Evolutionary conservation across 1,140 invertebrate genomes (phyloP).

Genomic region (Drosophila tsacasi): DNA sequence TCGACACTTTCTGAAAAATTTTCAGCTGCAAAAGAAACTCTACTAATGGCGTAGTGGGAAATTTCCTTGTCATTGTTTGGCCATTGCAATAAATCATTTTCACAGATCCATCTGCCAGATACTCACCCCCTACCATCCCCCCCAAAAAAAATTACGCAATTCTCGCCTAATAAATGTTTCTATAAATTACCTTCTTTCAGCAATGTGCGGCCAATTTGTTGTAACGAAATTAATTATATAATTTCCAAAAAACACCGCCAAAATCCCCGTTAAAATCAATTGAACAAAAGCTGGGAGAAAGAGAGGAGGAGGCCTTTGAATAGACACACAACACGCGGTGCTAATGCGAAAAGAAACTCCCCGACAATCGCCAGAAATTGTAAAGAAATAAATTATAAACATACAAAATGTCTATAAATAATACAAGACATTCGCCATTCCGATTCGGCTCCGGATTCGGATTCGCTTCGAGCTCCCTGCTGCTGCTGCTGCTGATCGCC

Average conservation of each 20-base stretch:
- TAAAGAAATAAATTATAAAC: slow-evolving; percentile 62
- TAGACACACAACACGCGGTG: slow-evolving; percentile 32
- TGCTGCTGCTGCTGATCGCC: slow-evolving; percentile 46
- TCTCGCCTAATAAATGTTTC: slow-evolving; percentile 41
- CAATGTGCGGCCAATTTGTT: slow-evolving; percentile 57
- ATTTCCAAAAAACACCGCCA: slow-evolving; percentile 21
- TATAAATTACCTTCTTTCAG: slow-evolving; percentile 34
- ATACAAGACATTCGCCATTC: slow-evolving; percentile 49
- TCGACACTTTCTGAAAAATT: slow-evolving; percentile 50
- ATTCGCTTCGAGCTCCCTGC: slow-evolving; percentile 20
- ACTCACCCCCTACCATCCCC: not conserved
- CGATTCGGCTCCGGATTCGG: slow-evolving; percentile 14
- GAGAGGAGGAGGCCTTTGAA: slow-evolving; percentile 30
- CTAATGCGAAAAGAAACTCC: slow-evolving; percentile 55
- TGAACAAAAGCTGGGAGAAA: slow-evolving; percentile 27
- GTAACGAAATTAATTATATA: slow-evolving; percentile 44
- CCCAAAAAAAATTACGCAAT: slow-evolving; percentile 51
- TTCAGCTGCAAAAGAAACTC: slow-evolving; percentile 46
- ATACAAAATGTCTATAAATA: slow-evolving; percentile 67
- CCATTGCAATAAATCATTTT: slow-evolving; percentile 64
- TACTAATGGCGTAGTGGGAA: slow-evolving; percentile 63
- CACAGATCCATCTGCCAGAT: slow-evolving; percentile 43
- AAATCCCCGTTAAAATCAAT: slow-evolving; percentile 51
- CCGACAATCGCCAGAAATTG: slow-evolving; percentile 54
- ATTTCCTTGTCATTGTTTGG: slow-evolving; percentile 68